Percentiles rank a stretch among this genome's conserved stretches.
phyloP scores from a whole-genome alignment of 2,888 invertebrate species.

The Chelonus formosanus region DNA sequence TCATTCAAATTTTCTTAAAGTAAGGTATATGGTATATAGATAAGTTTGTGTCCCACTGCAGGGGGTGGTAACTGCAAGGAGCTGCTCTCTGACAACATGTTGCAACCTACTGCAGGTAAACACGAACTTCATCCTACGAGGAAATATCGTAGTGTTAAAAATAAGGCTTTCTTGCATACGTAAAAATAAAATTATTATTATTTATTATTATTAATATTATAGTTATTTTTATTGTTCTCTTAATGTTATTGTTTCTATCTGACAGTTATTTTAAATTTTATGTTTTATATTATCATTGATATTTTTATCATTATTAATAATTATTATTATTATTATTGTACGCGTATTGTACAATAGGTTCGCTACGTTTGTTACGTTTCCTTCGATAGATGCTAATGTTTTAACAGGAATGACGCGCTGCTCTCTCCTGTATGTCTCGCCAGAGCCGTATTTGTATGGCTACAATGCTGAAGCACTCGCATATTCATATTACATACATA shows the following conservation, averaged over 20 bases:
- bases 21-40: conserved; percentile 64
- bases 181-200: conserved; percentile 31
- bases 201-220: conserved; percentile 31
- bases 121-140: conserved; percentile 64
- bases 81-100: conserved; percentile 64
- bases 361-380: conserved; percentile 49
- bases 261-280: conserved; percentile 33
- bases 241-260: conserved; percentile 28
- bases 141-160: conserved; percentile 60
- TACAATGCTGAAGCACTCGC: conserved; percentile 60
- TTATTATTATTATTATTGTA: not conserved
- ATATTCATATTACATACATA: conserved; percentile 43
- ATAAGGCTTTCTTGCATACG: conserved; percentile 61
- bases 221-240: conserved; percentile 38
- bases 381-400: conserved; percentile 58
- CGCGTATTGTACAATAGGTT: no score
- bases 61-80: conserved; percentile 66
- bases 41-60: conserved; percentile 66
- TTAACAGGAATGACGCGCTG: conserved; percentile 59
- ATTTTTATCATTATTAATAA: conserved; percentile 2
- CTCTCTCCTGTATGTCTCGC: conserved; percentile 58
- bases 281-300: conserved; percentile 36
- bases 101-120: conserved; percentile 66
- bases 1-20: conserved; percentile 37
- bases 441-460: conserved; percentile 62